Evolutionary conservation across 2,113 vertebrate species (phyloP).

Genomic region (Anseranas semipalmata): DNA sequence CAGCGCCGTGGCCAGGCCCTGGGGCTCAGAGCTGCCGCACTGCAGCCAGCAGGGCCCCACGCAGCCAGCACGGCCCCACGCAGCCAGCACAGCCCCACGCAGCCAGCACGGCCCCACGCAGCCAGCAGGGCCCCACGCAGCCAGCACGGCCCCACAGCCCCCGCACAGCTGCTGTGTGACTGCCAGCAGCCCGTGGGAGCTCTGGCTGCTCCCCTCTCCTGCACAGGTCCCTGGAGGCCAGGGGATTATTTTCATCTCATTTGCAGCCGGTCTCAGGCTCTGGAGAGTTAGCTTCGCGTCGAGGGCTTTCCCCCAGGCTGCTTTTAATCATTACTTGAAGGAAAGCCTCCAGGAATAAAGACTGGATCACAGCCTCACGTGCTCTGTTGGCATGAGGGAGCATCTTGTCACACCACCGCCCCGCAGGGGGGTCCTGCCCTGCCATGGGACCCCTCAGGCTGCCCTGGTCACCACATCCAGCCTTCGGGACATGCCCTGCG

Average conservation of each 20-base stretch:
- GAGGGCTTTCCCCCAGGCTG: background rate
- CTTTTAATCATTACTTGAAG: background rate
- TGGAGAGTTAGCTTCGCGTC: background rate
- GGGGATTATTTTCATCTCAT: background rate
- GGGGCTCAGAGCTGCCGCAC: too few species aligned
- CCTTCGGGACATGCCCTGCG: too few species aligned
- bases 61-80: too few species aligned
- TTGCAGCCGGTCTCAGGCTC: background rate
- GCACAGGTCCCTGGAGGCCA: accelerated
- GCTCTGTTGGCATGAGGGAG: accelerated
- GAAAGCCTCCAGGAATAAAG: accelerated
- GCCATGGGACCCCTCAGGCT: accelerated
- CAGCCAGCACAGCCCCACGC: too few species aligned
- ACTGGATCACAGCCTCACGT: accelerated
- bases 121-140: too few species aligned
- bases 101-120: too few species aligned
- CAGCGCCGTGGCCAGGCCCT: too few species aligned
- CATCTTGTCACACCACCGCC: accelerated
- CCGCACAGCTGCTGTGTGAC: background rate
- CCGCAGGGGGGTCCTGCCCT: background rate
- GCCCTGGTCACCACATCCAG: background rate
- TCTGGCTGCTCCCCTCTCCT: background rate
- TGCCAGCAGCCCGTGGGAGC: background rate
- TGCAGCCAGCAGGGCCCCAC: too few species aligned
- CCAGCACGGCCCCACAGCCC: background rate